Evolutionary conservation across 2,113 vertebrate species (phyloP).

Genomic region (Thamnophis sirtalis): DNA sequence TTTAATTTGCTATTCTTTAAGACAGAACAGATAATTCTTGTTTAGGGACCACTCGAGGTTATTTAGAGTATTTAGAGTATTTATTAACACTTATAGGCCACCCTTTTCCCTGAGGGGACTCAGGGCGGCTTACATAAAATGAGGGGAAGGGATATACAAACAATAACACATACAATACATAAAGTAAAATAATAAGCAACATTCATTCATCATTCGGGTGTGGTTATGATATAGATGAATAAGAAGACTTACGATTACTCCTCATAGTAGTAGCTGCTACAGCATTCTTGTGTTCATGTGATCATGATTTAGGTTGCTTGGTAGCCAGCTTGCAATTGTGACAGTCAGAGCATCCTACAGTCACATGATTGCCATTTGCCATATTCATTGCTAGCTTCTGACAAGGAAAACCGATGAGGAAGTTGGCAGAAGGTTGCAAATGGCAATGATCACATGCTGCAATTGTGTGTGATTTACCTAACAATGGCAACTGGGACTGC

Average conservation of each 20-base stretch:
- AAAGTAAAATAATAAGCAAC: no score
- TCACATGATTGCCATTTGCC: not conserved
- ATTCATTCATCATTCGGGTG: no score
- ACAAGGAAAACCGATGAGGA: not conserved
- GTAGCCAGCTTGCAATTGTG: not conserved
- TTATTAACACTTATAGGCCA: no score
- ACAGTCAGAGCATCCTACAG: not conserved
- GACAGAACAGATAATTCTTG: not conserved
- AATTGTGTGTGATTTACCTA: not conserved
- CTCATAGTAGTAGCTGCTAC: not conserved
- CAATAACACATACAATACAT: no score
- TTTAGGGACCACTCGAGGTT: not conserved
- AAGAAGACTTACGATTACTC: not conserved
- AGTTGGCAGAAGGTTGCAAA: not conserved
- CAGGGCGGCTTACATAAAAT: no score
- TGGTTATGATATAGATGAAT: not conserved
- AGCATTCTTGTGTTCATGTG: not conserved
- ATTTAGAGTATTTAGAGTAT: no score
- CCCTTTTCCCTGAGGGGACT: no score
- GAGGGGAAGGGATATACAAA: no score
- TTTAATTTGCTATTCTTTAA: accelerated
- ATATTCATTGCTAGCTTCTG: not conserved
- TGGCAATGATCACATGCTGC: not conserved
- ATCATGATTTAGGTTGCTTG: not conserved
- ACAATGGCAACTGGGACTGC: not conserved